Base-by-base conservation (phyloP, 1,140 invertebrate species). In the Drosophila arawakana region DNA sequence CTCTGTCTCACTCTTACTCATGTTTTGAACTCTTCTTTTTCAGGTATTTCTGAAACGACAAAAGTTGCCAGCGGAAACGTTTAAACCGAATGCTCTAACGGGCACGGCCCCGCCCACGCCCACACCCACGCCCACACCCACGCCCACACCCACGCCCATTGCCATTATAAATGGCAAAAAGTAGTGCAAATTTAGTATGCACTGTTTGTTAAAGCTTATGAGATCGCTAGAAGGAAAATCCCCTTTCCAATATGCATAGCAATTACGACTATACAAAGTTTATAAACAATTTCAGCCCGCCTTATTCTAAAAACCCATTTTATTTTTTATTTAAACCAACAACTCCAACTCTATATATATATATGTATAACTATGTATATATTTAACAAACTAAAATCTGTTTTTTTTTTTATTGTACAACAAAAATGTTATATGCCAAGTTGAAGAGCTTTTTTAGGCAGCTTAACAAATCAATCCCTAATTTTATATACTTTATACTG, bases 11-110 rank as follows among this genome's bases (percentile, higher is more conserved):
- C 2, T 75, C 13, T 13, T 9, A 15, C 43, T 47, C 21, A 11
- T 67, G 72, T 50, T 2, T 54, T 44, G 9, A 2, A 13, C 44
- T 59, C 13, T 47, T 52, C 35, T 11, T 2, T 50, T 68, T 6
- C 52, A 86, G 82, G 83, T 88, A 2, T 86, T 86, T 49, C 50
- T 88, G 7, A 86, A 88, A 21, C 72, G 66, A 13, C 35, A 30
- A 49, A 60, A 52, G 58, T 58, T 43, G 7, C 80, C 78, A 15
- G 49, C 66, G 3, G 54, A 9, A 7, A 15, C 39, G 0, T 37
- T 78, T 7, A 30, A 11, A 9, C 25, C 46, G 11, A 54, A 60
- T n/a, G 49, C 35, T 10, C 11, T 67, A 25, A 50, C 37, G 18
- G 44, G 11, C 44, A 58, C 61, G 61, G 15, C 58, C 11, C 43